Evolutionary conservation across 2,113 vertebrate species (phyloP).

Genomic region (Hippocampus zosterae): DNA sequence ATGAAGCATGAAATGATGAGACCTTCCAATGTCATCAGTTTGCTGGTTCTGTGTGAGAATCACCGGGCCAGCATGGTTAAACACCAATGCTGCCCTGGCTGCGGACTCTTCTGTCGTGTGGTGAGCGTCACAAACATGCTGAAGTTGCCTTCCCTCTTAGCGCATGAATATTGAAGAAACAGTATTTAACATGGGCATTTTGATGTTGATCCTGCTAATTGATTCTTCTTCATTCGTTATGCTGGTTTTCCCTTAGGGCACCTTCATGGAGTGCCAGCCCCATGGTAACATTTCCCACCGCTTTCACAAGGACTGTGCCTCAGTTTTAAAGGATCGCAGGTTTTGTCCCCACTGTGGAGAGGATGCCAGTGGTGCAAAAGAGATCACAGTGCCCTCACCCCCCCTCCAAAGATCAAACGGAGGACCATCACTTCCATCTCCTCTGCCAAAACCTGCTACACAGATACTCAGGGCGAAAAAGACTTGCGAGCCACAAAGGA

Average conservation of each 20-base stretch:
- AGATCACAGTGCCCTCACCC: constrained; percentile 79
- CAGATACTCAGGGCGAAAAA: constrained; percentile 59
- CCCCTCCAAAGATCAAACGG: constrained; percentile 62
- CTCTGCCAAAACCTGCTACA: constrained; percentile 44
- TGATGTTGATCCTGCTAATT: neutral
- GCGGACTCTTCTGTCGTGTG: constrained; percentile 89
- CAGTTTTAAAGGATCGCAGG: constrained; percentile 79
- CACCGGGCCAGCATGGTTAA: constrained; percentile 96
- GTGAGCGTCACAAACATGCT: constrained; percentile 61
- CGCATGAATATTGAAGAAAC: neutral
- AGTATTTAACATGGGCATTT: neutral
- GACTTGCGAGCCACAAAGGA: constrained; percentile 44
- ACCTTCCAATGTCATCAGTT: constrained; percentile 87
- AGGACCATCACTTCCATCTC: constrained; percentile 59
- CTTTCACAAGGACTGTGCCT: constrained; percentile 89
- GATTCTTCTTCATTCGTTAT: neutral
- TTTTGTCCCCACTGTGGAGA: constrained; percentile 98
- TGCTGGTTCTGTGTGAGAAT: constrained; percentile 92
- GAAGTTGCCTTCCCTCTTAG: neutral
- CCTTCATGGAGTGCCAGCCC: constrained; percentile 94
- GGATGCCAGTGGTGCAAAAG: constrained; percentile 83
- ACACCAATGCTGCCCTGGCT: constrained; percentile 96
- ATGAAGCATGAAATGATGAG: constrained; percentile 96
- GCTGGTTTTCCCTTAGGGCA: constrained; percentile 72
- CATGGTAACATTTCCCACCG: constrained; percentile 93